These are phyloP conservation scores for Nanorana parkeri DNA, from an alignment of 2,113 vertebrate genomes.

Conservation along the genomic window DNA sequence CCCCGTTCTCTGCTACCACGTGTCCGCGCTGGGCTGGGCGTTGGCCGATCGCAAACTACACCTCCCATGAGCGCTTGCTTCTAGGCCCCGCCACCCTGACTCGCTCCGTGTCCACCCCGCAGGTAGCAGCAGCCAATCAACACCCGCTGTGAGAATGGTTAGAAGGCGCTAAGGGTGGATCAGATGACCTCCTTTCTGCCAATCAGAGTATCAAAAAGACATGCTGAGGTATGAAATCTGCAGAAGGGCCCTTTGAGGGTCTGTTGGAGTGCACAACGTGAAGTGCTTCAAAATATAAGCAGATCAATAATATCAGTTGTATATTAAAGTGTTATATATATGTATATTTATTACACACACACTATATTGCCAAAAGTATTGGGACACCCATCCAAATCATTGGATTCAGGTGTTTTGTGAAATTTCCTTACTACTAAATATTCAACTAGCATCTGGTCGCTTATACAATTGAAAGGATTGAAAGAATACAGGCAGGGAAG, in stretches of 20 bases:
- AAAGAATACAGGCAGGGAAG: no score
- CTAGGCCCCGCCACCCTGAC: background rate
- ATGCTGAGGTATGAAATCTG: background rate
- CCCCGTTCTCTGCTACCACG: background rate
- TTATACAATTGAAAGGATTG: no score
- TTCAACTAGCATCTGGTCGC: no score
- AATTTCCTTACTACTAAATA: no score
- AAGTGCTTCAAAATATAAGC: background rate
- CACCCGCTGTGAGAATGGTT: background rate
- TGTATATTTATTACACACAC: no score
- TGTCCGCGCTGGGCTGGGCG: constrained; percentile 32
- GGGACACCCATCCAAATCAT: no score
- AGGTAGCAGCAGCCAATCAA: background rate
- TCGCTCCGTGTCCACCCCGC: background rate
- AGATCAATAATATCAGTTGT: no score
- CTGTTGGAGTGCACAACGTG: background rate
- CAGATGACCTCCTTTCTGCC: background rate
- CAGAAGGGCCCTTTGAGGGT: constrained; percentile 29
- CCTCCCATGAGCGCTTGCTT: background rate
- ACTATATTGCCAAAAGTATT: no score
- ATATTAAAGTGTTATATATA: no score
- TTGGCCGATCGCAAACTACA: constrained; percentile 34
- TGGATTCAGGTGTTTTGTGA: no score
- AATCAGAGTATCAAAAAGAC: background rate
- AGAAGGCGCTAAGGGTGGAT: background rate